A percentile compares a stretch with the other conserved stretches of the same genome.
Conservation (phyloP, 2,113 vertebrate species). For the Ceyx margarethae region DNA sequence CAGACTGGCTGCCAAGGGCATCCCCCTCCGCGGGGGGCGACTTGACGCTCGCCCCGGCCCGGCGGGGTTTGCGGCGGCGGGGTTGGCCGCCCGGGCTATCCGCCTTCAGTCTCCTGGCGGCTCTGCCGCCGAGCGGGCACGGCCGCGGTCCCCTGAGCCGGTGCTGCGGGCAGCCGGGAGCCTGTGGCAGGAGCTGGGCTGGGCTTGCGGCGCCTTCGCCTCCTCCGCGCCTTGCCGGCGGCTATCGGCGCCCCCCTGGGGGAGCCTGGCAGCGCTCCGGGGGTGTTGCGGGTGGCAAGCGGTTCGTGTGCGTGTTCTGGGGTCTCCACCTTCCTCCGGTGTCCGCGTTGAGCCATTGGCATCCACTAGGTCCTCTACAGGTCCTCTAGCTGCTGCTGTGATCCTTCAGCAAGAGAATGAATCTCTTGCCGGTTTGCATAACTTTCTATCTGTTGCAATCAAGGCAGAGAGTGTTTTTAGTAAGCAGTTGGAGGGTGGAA, state of each 20-base stretch:
- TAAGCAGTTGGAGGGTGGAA: neutral
- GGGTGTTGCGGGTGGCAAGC: neutral
- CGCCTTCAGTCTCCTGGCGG: neutral
- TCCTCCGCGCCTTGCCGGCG: neutral
- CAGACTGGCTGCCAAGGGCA: neutral
- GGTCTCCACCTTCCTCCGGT: neutral
- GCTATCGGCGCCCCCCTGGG: fast-evolving
- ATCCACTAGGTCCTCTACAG: neutral
- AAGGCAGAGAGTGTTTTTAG: neutral
- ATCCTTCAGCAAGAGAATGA: neutral
- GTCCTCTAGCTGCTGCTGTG: neutral
- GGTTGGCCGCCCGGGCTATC: neutral
- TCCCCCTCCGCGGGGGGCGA: neutral
- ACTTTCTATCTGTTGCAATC: neutral
- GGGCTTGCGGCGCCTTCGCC: neutral
- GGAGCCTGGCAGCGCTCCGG: neutral
- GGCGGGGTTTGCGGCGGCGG: neutral
- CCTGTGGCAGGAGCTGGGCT: neutral
- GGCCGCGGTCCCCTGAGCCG: neutral
- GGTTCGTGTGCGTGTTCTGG: fast-evolving
- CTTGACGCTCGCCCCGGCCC: neutral
- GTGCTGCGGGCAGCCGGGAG: neutral
- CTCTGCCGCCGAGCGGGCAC: neutral
- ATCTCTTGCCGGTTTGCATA: neutral
- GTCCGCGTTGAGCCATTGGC: neutral